phyloP scores from a whole-genome alignment of 2,797 vertebrate genomes.

The Hemitrygon akajei region DNA sequence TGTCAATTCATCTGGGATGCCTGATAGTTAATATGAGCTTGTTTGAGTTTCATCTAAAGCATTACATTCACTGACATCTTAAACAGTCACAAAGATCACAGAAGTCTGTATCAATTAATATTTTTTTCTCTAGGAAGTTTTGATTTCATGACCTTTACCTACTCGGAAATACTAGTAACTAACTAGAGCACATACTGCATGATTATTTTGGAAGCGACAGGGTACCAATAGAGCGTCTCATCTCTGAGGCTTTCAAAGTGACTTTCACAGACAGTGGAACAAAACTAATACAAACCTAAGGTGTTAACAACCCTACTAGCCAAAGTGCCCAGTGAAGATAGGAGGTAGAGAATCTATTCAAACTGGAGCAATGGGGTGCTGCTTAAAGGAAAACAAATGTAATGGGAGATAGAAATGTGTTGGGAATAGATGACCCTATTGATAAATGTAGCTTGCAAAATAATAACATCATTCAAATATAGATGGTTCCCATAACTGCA shows the following conservation, averaged over 20 bases:
- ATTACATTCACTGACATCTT: conserved; percentile 3
- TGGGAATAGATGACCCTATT: background rate
- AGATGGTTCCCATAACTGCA: background rate
- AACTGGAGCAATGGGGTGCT: background rate
- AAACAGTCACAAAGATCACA: conserved; percentile 20
- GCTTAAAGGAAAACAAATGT: background rate
- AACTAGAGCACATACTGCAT: background rate
- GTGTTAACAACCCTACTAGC: background rate
- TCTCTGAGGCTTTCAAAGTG: background rate
- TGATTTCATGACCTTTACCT: conserved; percentile 22
- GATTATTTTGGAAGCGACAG: background rate
- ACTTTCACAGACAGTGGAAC: background rate
- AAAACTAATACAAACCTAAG: background rate
- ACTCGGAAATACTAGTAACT: background rate
- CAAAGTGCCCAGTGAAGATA: background rate
- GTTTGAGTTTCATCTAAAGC: conserved; percentile 14
- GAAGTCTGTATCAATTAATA: background rate
- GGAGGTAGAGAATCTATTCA: too few relatives aligned
- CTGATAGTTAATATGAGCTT: background rate
- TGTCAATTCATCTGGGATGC: conserved; percentile 16
- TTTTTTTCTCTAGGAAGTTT: background rate
- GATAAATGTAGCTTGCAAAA: background rate
- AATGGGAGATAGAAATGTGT: background rate
- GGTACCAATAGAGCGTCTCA: too few relatives aligned
- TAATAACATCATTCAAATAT: too few relatives aligned